Evolutionary conservation across 2,113 vertebrate species (phyloP).

Genomic region (Mastomys natalensis): DNA sequence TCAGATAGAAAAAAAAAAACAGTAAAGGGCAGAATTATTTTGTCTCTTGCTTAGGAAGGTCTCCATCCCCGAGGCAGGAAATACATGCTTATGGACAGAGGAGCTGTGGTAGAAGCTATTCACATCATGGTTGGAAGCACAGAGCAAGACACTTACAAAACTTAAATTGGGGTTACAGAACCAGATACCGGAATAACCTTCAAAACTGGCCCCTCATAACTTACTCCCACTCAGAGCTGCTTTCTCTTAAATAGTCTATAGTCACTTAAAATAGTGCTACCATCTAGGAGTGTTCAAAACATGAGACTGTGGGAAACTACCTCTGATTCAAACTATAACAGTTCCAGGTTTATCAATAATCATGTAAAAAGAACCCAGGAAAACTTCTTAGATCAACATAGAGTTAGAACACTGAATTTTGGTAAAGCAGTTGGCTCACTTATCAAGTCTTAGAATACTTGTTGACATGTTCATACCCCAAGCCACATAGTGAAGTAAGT

Average conservation of each 20-base stretch:
- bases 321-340: not conserved
- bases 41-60: not conserved
- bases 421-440: not conserved
- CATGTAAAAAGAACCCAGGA: not conserved
- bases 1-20: not conserved
- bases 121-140: not conserved
- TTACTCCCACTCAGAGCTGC: not conserved
- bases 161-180: not conserved
- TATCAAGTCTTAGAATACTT: not conserved
- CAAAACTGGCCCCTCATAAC: not conserved
- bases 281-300: not conserved
- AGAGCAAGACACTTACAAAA: not conserved
- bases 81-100: not conserved
- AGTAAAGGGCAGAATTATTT: not conserved
- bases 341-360: not conserved
- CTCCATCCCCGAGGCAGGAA: not conserved
- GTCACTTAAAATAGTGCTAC: not conserved
- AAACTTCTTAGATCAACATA: not conserved
- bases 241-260: not conserved
- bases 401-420: not conserved
- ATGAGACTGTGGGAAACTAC: not conserved
- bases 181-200: not conserved
- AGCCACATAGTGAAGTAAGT: not conserved
- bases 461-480: not conserved
- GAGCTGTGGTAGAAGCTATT: not conserved